Percentiles rank a stretch among this genome's conserved stretches.
Evolutionary conservation across 2,113 vertebrate genomes (phyloP).

Genomic region (Chamaea fasciata): DNA sequence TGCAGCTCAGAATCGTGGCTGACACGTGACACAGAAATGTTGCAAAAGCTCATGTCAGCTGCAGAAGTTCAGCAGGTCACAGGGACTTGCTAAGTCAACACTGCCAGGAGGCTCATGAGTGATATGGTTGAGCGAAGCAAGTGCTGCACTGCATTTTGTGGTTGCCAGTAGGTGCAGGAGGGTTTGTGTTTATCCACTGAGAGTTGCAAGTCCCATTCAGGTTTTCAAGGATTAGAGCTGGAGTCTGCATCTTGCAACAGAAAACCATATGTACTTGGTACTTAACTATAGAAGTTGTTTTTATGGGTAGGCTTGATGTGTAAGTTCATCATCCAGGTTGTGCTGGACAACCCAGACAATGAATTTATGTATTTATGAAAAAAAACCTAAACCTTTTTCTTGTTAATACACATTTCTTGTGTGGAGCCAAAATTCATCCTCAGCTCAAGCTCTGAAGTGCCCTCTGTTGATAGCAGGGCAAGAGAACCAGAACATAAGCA

Average conservation of each 20-base stretch:
- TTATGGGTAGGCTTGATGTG: background rate
- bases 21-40: background rate
- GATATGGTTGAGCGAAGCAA: background rate
- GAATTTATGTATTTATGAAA: background rate
- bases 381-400: background rate
- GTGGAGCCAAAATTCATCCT: background rate
- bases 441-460: background rate
- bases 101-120: background rate
- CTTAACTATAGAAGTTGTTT: background rate
- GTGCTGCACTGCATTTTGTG: background rate
- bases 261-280: background rate
- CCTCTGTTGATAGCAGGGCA: background rate
- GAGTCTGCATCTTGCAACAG: background rate
- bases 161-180: background rate
- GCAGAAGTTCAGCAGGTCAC: constrained; percentile 7
- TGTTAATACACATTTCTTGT: background rate
- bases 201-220: background rate
- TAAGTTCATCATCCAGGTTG: background rate
- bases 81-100: background rate
- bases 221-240: background rate
- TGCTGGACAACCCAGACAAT: background rate
- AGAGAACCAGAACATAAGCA: background rate
- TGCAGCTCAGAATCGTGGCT: background rate
- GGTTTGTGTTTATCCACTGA: background rate
- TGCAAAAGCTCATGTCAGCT: background rate